Evolutionary conservation across 2,888 invertebrate species (phyloP).

Genomic region (Limenitis camilla): DNA sequence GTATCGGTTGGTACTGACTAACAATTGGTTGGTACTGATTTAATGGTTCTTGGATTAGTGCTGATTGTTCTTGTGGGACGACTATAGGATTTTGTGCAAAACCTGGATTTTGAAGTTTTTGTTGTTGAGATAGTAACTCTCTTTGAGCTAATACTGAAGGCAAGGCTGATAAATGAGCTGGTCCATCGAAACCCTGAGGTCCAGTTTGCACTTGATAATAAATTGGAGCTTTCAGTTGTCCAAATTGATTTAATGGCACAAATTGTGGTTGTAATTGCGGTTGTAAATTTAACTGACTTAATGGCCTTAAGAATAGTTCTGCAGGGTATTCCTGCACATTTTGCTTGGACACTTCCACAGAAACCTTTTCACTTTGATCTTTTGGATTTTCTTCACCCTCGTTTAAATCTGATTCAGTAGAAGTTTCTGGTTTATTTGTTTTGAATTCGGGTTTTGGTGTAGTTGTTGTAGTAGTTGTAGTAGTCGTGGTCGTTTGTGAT

Average conservation of each 20-base stretch:
- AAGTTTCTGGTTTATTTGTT: constrained; percentile 33
- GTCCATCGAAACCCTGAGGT: constrained; percentile 52
- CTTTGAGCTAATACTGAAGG: constrained; percentile 58
- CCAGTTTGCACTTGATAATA: constrained; percentile 40
- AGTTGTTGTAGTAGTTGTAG: constrained; percentile 25
- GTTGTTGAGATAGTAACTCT: constrained; percentile 30
- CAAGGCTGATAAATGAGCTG: constrained; percentile 55
- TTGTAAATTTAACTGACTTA: constrained; percentile 54
- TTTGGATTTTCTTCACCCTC: constrained; percentile 43
- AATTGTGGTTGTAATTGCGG: constrained; percentile 56
- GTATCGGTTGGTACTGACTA: constrained; percentile 27
- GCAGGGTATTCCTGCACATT: constrained; percentile 60
- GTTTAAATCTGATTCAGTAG: constrained; percentile 47
- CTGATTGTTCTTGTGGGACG: constrained; percentile 31
- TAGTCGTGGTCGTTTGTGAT: constrained; percentile 38
- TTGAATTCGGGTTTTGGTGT: constrained; percentile 30
- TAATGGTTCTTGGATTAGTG: constrained; percentile 27
- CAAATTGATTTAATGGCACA: constrained; percentile 43
- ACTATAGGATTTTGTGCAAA: constrained; percentile 29
- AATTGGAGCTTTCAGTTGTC: constrained; percentile 42
- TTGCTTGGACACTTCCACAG: constrained; percentile 59
- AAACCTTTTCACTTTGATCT: constrained; percentile 39
- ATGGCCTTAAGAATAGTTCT: constrained; percentile 52
- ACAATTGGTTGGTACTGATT: constrained; percentile 32
- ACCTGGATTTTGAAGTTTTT: constrained; percentile 35